Evolutionary conservation across 2,797 vertebrate genomes (phyloP).

Genomic region (Galagoides demidoff): DNA sequence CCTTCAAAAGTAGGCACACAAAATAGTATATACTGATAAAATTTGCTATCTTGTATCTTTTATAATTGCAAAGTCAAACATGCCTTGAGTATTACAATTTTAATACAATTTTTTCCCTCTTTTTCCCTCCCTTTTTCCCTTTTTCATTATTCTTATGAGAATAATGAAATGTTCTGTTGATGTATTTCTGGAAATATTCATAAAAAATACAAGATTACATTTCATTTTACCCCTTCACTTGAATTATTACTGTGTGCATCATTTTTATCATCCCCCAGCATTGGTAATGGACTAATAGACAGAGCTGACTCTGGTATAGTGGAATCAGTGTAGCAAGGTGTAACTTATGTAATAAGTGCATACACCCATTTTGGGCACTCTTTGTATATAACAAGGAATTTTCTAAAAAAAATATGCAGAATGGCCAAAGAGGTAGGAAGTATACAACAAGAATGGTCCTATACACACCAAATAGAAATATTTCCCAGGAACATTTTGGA

Average conservation of each 20-base stretch:
- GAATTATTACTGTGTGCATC: not conserved
- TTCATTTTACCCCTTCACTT: not conserved
- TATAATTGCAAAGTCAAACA: too few relatives aligned
- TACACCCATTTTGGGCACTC: too few relatives aligned
- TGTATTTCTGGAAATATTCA: slow-evolving; percentile 59
- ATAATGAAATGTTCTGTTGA: slow-evolving; percentile 19
- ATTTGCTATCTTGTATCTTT: too few relatives aligned
- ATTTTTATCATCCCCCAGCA: not conserved
- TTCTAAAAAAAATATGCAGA: slow-evolving; percentile 9
- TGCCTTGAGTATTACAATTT: too few relatives aligned
- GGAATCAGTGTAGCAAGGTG: not conserved
- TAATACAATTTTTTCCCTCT: too few relatives aligned
- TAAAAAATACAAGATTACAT: not conserved
- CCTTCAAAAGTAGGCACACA: slow-evolving; percentile 9
- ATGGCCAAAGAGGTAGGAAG: not conserved
- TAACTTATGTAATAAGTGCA: not conserved
- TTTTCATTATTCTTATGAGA: too few relatives aligned
- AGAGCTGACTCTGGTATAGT: not conserved
- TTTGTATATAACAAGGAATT: not conserved
- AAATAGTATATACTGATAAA: not conserved
- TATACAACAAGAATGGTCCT: not conserved
- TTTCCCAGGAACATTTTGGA: not conserved
- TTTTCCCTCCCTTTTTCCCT: too few relatives aligned
- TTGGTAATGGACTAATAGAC: not conserved
- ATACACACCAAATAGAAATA: not conserved